Conservation (phyloP, 2,797 vertebrate species). For the Dendrocincla fuliginosa region DNA sequence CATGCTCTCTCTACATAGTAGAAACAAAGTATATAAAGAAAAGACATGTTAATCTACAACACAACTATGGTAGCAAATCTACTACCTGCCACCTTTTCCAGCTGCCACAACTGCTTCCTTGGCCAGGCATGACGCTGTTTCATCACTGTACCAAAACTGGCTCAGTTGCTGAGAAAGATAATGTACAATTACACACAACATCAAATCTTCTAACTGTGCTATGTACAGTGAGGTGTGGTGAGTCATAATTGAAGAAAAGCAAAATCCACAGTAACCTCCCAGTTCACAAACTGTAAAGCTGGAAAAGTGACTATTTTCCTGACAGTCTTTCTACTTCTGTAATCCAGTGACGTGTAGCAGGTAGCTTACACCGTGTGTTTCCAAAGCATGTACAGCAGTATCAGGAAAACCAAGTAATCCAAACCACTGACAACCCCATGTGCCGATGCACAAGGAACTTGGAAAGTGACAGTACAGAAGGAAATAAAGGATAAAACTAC, state of each 20-base stretch:
- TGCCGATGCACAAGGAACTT: neutral
- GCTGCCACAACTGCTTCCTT: slow-evolving; percentile 82
- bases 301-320: neutral
- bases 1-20: neutral
- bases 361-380: neutral
- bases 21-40: neutral
- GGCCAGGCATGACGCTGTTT: slow-evolving; percentile 85
- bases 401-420: neutral
- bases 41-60: neutral
- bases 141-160: slow-evolving; percentile 95
- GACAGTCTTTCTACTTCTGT: neutral
- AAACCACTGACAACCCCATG: neutral
- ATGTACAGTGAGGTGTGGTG: neutral
- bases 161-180: slow-evolving; percentile 84
- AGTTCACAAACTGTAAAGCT: neutral
- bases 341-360: neutral
- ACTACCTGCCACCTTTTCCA: slow-evolving; percentile 87
- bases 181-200: neutral
- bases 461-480: neutral
- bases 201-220: neutral
- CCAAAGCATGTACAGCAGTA: neutral
- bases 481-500: neutral
- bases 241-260: neutral
- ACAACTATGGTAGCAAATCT: neutral
- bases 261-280: neutral